phyloP scores from a whole-genome alignment of 2,888 invertebrate genomes.

The Thecophora atra region DNA sequence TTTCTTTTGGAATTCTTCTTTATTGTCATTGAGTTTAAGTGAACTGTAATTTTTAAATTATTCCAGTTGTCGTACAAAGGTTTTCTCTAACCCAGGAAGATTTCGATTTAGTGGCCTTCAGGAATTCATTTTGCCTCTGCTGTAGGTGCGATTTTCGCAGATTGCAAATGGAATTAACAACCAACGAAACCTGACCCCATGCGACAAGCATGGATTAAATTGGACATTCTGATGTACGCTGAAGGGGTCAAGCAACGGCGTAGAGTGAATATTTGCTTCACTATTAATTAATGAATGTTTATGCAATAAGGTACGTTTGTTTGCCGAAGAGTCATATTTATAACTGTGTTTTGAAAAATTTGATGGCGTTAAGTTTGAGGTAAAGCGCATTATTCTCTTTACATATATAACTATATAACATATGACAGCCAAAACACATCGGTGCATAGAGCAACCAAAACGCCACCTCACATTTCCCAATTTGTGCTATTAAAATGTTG shows the following conservation, averaged over 20 bases:
- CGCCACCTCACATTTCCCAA: neutral
- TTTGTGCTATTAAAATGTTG: slow-evolving; percentile 27
- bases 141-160: neutral
- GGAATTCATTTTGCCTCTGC: no score
- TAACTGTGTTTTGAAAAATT: slow-evolving; percentile 49
- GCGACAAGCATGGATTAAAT: slow-evolving; percentile 20
- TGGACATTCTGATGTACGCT: neutral
- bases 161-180: neutral
- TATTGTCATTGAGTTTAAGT: no score
- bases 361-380: slow-evolving; percentile 45
- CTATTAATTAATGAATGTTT: neutral
- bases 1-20: no score
- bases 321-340: no score
- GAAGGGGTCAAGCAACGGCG: neutral
- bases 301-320: no score
- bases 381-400: slow-evolving; percentile 45
- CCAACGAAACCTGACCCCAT: slow-evolving; percentile 1
- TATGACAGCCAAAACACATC: neutral
- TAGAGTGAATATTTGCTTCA: neutral
- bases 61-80: no score
- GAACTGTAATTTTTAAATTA: no score
- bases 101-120: no score
- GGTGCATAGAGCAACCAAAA: neutral
- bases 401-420: no score
- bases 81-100: no score